A percentile compares a stretch with the other conserved stretches of the same genome.
Conservation (phyloP, 1,140 invertebrate species). For the Bombus sibiricus region DNA sequence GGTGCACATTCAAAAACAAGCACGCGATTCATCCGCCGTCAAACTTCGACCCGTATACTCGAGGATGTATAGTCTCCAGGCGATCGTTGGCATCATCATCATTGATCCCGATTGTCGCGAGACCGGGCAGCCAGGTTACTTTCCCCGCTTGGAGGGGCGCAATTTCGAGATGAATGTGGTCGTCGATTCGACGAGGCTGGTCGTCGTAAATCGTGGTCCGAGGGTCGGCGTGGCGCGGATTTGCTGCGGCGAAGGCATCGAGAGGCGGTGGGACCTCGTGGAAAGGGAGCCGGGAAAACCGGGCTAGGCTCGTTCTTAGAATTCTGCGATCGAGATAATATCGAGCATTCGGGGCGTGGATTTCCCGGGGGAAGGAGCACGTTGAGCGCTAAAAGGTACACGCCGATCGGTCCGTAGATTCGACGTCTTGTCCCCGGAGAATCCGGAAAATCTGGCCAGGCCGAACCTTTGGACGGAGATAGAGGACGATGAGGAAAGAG, state of each 20-base stretch:
- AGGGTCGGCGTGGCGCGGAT: constrained; percentile 27
- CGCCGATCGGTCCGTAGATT: constrained; percentile 66
- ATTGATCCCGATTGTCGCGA: background rate
- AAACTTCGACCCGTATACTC: background rate
- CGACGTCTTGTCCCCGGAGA: constrained; percentile 61
- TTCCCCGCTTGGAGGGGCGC: constrained; percentile 11
- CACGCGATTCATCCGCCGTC: background rate
- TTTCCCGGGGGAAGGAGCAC: constrained; percentile 64
- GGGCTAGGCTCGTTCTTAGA: constrained; percentile 41
- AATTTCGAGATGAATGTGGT: constrained; percentile 36
- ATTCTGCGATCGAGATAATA: constrained; percentile 66
- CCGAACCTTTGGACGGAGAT: constrained; percentile 12
- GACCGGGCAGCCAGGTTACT: background rate
- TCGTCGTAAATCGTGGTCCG: constrained; percentile 35
- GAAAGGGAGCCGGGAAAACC: constrained; percentile 29
- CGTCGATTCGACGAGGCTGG: background rate
- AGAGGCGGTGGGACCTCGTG: background rate
- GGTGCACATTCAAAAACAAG: background rate
- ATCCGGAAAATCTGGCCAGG: constrained; percentile 52
- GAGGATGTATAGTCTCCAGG: no score
- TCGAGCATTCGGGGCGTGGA: constrained; percentile 65
- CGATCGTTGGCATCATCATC: no score
- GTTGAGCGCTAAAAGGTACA: constrained; percentile 59
- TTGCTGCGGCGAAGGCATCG: constrained; percentile 16
- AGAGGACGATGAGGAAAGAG: background rate